Percentiles rank a stretch among this genome's conserved stretches.
These are phyloP conservation scores for Drosophila equinoxialis DNA, from an alignment of 1,140 invertebrate species.

Conservation along the genomic window DNA sequence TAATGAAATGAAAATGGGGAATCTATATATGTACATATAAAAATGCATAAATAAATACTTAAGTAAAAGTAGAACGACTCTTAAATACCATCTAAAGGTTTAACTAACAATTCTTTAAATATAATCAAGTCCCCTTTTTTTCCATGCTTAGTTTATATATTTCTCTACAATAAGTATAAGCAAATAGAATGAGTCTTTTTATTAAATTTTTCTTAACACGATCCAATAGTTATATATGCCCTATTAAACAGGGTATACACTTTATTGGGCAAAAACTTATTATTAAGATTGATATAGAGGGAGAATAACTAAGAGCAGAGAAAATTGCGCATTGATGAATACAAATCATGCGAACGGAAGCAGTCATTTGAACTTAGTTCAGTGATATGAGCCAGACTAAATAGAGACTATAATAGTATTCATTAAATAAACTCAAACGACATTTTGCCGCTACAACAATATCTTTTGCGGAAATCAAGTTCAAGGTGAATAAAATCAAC, in stretches of 20 bases:
- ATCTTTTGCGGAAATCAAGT: conserved; percentile 55
- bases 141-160: too few species aligned
- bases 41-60: background rate
- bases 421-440: conserved; percentile 33
- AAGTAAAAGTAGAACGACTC: background rate
- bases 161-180: too few species aligned
- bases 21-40: background rate
- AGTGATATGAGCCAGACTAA: conserved; percentile 5
- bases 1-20: background rate
- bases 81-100: background rate
- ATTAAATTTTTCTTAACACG: too few species aligned
- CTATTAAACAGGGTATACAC: background rate
- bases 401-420: conserved; percentile 6
- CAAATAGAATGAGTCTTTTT: too few species aligned
- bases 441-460: conserved; percentile 29
- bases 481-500: conserved; percentile 56
- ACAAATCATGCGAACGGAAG: conserved; percentile 52
- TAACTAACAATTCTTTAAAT: too few species aligned
- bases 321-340: conserved; percentile 19
- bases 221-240: too few species aligned
- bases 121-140: too few species aligned
- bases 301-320: background rate
- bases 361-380: conserved; percentile 23
- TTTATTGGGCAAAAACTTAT: background rate
- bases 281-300: background rate